Evolutionary conservation across 2,888 invertebrate genomes (phyloP).

Genomic region (Busseola fusca): DNA sequence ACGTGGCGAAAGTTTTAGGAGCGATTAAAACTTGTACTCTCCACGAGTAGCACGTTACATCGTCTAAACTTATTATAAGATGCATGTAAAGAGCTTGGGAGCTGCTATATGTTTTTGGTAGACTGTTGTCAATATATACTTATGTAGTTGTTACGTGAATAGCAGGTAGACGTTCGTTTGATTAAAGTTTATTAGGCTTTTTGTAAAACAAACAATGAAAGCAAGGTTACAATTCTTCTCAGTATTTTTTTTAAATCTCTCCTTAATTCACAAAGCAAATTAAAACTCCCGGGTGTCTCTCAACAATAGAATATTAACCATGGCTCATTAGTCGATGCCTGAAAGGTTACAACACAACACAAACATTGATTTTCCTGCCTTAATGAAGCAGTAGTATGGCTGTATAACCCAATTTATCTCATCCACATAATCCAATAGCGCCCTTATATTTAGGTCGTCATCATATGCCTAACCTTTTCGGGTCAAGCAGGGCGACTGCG

Average conservation of each 20-base stretch:
- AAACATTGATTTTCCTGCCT: background rate
- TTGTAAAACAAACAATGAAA: background rate
- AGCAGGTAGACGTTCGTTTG: background rate
- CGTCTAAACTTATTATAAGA: constrained; percentile 68
- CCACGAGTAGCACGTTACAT: constrained; percentile 44
- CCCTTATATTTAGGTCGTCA: too few species aligned
- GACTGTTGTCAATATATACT: constrained; percentile 7
- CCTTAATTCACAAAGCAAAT: background rate
- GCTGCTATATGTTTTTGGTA: constrained; percentile 21
- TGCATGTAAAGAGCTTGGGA: constrained; percentile 44
- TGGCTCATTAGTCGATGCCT: background rate
- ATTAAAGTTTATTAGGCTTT: background rate
- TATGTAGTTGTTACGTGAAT: constrained; percentile 6
- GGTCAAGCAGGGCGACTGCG: too few species aligned
- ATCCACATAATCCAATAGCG: background rate
- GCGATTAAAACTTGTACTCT: constrained; percentile 71
- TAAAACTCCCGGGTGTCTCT: background rate
- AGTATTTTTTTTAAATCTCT: background rate
- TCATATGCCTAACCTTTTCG: too few species aligned
- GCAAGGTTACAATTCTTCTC: background rate
- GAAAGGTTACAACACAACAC: background rate
- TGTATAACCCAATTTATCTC: background rate
- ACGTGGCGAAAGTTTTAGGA: constrained; percentile 59
- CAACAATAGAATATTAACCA: background rate
- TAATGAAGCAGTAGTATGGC: background rate